Evolutionary conservation across 2,888 invertebrate genomes (phyloP), one percentile per base, ranked within the genome.

Genomic region (Xestia ashworthii): DNA sequence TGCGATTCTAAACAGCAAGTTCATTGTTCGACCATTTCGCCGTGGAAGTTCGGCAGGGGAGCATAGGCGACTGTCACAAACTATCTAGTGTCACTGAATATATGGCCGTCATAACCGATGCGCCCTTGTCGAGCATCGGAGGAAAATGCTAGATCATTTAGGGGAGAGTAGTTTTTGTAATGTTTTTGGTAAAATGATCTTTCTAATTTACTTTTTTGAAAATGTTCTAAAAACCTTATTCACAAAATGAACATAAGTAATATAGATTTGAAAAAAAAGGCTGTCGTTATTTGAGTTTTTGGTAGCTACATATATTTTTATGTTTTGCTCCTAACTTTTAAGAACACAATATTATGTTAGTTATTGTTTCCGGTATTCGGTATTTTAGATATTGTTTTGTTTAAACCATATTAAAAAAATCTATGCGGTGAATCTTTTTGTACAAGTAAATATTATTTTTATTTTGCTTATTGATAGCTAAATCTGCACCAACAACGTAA

Each of bases 51-150:
- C 75, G 84, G 87, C 88, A 89, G 93, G 95, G 94, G 93, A 93
- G 91, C 95, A 95, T 93, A 95, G 94, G 94, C 92, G 91, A 85
- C 91, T 90, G 96, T 95, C 96, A 95, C 85, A 93, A 92, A 89
- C 92, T 92, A 95, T 96, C 93, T 91, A 80, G 85, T 84, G 86
- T 84, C 80, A 81, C 85, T 83, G 90, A 92, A 96, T 95, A 94
- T 95, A 95, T 95, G 94, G 93, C 90, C 58, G 82, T 88, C 81
- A 88, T 88, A 88, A 88, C 83, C 85, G 81, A 85, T 86, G 89
- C 89, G 85, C 87, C 76, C 67, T 79, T 78, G 64, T 73, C 58
- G 71, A 58, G 78, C n/a, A 32, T 81, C 38, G 70, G 38, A 76
- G 62, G 71, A 66, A 83, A 79, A 81, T 71, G 76, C 79, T 80